Percentiles rank a stretch among this genome's conserved stretches.
Conservation (phyloP, 2,113 vertebrate genomes). For the Saimiri boliviensis region DNA sequence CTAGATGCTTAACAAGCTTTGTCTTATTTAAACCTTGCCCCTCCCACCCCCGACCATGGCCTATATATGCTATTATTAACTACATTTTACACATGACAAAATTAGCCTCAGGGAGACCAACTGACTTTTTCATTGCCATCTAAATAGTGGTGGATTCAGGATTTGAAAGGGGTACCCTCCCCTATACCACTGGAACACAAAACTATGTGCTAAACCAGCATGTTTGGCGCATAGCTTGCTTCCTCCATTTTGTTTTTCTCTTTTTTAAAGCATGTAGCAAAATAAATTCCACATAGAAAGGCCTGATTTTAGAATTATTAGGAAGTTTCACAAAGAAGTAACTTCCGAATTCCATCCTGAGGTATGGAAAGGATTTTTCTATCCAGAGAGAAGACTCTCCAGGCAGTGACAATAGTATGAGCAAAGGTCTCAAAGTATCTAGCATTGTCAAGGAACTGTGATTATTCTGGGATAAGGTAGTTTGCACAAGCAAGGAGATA, state of each 20-base stretch:
- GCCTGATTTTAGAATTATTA: neutral
- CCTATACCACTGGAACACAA: neutral
- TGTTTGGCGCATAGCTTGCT: neutral
- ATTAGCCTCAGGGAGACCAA: neutral
- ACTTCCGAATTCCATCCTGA: neutral
- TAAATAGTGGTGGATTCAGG: neutral
- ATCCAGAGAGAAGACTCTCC: neutral
- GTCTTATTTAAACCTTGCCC: neutral
- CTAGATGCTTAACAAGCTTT: neutral
- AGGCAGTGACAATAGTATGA: neutral
- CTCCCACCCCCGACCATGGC: neutral
- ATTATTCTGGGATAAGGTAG: neutral
- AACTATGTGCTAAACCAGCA: neutral
- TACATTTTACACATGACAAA: slow-evolving; percentile 15
- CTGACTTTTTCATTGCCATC: neutral
- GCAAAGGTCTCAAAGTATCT: neutral
- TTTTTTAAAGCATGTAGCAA: neutral
- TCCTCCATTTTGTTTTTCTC: neutral
- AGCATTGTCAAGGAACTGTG: neutral
- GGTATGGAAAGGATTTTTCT: neutral
- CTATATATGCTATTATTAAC: neutral
- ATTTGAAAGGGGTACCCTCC: neutral
- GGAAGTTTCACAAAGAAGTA: neutral
- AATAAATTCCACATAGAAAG: neutral
- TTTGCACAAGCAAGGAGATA: neutral